Percentiles rank a stretch among this genome's conserved stretches.
Evolutionary conservation across 2,888 invertebrate genomes (phyloP).

Genomic region (Dryobotodes eremita): DNA sequence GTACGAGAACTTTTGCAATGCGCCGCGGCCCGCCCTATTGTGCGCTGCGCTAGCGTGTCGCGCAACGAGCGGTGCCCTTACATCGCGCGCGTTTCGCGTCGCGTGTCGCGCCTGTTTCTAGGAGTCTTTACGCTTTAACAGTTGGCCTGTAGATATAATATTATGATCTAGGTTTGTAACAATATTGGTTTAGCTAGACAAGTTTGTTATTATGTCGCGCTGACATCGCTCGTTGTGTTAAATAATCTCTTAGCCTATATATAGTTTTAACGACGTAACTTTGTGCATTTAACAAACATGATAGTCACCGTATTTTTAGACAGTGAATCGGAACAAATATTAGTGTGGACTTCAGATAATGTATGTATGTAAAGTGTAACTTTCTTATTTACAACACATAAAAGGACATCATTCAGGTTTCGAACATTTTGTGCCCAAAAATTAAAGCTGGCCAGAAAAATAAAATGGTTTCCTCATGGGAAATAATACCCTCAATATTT

Average conservation of each 20-base stretch:
- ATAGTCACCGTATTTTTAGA: background rate
- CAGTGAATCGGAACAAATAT: background rate
- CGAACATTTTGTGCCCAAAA: no score
- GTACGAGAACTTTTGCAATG: background rate
- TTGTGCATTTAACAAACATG: background rate
- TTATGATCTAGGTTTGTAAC: background rate
- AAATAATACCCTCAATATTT: no score
- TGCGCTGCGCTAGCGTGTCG: no score
- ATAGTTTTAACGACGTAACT: background rate
- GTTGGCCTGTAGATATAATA: slow-evolving; percentile 4
- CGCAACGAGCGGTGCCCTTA: no score
- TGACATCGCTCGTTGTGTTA: background rate
- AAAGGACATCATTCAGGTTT: no score
- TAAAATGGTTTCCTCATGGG: no score
- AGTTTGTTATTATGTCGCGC: slow-evolving; percentile 6
- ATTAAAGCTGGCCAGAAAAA: no score
- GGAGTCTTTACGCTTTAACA: background rate
- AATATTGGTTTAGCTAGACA: slow-evolving; percentile 1
- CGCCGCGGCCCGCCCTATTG: background rate
- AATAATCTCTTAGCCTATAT: background rate
- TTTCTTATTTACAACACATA: background rate
- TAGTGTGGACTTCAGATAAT: background rate
- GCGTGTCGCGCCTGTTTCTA: no score
- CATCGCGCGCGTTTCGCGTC: no score
- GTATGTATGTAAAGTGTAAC: slow-evolving; percentile 25